Evolutionary conservation across 2,113 vertebrate genomes (phyloP).

Genomic region (Xenopus laevis): DNA sequence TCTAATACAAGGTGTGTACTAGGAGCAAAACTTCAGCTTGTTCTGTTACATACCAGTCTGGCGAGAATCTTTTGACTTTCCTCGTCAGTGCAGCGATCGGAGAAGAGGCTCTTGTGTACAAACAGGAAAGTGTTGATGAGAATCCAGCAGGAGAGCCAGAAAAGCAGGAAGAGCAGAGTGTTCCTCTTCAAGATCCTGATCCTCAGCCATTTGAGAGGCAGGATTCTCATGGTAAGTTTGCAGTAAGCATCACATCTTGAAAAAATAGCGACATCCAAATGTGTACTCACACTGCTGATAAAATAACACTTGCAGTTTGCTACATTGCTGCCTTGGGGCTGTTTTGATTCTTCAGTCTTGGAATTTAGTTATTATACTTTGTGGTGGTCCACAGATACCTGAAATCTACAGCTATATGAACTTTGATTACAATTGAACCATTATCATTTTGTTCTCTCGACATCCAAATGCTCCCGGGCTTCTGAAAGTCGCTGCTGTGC

Average conservation of each 20-base stretch:
- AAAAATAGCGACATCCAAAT: neutral
- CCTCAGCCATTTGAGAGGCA: conserved; percentile 61
- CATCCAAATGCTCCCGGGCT: too few relatives aligned
- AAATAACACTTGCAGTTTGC: neutral
- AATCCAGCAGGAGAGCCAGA: conserved; percentile 79
- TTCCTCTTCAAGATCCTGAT: conserved; percentile 65
- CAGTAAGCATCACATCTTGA: conserved; percentile 21
- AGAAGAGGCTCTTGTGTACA: conserved; percentile 74
- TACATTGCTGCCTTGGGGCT: neutral
- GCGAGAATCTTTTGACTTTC: conserved; percentile 80
- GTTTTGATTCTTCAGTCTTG: too few relatives aligned
- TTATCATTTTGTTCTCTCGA: too few relatives aligned
- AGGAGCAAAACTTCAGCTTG: too few relatives aligned
- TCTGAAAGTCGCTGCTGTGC: too few relatives aligned
- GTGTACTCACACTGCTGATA: too few relatives aligned
- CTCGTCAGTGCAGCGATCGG: conserved; percentile 87
- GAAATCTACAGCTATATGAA: too few relatives aligned
- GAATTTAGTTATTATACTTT: too few relatives aligned
- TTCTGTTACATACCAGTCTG: conserved; percentile 75
- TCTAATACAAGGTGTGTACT: too few relatives aligned
- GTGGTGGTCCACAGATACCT: too few relatives aligned
- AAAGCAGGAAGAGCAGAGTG: conserved; percentile 66
- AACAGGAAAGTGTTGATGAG: conserved; percentile 75
- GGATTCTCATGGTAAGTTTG: conserved; percentile 47
- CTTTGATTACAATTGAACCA: too few relatives aligned